phyloP scores from a whole-genome alignment of 2,113 vertebrate species.

The Fregata magnificens region DNA sequence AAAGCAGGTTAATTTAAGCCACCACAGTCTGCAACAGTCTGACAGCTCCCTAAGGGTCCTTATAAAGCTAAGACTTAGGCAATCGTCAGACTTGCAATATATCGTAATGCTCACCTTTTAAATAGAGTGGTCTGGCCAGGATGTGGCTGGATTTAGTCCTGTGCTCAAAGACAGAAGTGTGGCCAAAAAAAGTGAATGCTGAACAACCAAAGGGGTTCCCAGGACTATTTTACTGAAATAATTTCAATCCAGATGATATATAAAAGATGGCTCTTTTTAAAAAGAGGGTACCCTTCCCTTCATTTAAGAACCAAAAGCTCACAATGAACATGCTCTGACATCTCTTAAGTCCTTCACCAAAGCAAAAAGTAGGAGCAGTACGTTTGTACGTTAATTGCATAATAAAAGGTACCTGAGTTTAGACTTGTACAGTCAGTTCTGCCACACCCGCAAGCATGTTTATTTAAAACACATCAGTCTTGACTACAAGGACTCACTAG shows the following conservation, averaged over 20 bases:
- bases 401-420: neutral
- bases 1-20: neutral
- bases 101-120: neutral
- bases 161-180: neutral
- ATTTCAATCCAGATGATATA: neutral
- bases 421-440: neutral
- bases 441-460: neutral
- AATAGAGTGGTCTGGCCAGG: neutral
- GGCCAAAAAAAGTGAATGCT: neutral
- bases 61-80: neutral
- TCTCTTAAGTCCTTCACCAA: neutral
- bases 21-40: neutral
- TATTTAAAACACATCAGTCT: neutral
- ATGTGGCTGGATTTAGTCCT: neutral
- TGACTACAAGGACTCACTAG: neutral
- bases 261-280: neutral
- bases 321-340: neutral
- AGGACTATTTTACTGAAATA: neutral
- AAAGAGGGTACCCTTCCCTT: neutral
- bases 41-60: neutral
- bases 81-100: neutral
- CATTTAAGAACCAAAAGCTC: neutral
- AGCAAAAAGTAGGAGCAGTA: neutral
- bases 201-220: neutral
- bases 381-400: neutral